phyloP scores from a whole-genome alignment of 2,888 invertebrate species.

The Sminthurides aquaticus region DNA sequence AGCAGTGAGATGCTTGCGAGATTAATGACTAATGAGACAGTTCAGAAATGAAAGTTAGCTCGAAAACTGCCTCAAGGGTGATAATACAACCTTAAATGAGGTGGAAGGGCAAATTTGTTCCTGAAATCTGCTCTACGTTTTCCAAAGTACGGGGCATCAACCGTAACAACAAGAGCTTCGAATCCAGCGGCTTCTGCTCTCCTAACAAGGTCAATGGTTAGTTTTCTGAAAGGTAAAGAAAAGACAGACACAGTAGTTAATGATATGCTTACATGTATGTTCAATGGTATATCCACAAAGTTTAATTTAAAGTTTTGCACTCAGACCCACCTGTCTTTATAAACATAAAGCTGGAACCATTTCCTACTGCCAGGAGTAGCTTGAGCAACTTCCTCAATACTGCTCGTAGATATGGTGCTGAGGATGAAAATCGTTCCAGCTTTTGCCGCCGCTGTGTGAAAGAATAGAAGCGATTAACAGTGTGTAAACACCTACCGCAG shows the following conservation, averaged over 20 bases:
- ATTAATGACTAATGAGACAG: no score
- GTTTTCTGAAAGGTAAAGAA: constrained; percentile 50
- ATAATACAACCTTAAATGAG: constrained; percentile 61
- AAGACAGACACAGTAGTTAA: no score
- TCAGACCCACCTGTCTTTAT: constrained; percentile 65
- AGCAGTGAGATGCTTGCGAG: no score
- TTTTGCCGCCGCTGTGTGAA: constrained; percentile 67
- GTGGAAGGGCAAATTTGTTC: constrained; percentile 74
- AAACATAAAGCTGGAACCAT: constrained; percentile 91
- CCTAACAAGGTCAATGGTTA: constrained; percentile 62
- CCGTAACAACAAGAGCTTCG: constrained; percentile 76
- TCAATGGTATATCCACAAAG: not conserved
- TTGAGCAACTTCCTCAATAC: constrained; percentile 76
- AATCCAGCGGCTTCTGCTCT: constrained; percentile 73
- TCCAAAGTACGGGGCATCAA: constrained; percentile 83
- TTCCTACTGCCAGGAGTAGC: constrained; percentile 67
- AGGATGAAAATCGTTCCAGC: constrained; percentile 69
- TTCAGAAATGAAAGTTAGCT: no score
- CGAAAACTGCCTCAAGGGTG: no score
- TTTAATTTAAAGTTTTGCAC: no score
- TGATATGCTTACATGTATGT: not conserved
- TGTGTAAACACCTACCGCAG: no score
- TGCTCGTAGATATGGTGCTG: constrained; percentile 78
- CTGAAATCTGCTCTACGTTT: constrained; percentile 69
- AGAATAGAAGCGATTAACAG: no score